phyloP scores from a whole-genome alignment of 2,888 invertebrate genomes.

The Lithophane semibrunnea region DNA sequence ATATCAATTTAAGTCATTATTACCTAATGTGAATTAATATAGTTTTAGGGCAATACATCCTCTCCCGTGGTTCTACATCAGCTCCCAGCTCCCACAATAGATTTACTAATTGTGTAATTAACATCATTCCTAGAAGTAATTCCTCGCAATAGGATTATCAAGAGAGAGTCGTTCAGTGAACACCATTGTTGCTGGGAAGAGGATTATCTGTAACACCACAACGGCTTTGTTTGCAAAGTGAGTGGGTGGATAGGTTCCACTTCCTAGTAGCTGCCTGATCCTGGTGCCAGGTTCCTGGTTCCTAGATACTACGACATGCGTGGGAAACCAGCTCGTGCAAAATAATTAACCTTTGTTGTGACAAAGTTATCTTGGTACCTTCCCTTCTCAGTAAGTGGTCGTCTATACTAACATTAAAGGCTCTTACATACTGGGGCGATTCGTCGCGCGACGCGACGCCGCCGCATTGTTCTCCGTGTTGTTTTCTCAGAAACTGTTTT shows the following conservation, averaged over 20 bases:
- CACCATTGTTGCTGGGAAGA: conserved; percentile 38
- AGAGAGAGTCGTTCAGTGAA: conserved; percentile 11
- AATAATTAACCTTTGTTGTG: background rate
- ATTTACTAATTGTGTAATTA: background rate
- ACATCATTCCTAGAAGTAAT: conserved; percentile 28
- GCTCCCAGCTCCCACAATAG: conserved; percentile 5
- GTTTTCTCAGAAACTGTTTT: too few relatives aligned
- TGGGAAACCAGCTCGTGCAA: conserved; percentile 10
- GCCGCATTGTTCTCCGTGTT: too few relatives aligned
- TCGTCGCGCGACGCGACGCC: too few relatives aligned
- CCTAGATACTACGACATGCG: background rate
- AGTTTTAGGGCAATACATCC: background rate
- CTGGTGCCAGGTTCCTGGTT: background rate
- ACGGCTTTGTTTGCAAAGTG: conserved; percentile 10
- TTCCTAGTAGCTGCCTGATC: conserved; percentile 5
- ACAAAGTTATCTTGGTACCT: background rate
- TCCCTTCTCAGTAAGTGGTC: background rate
- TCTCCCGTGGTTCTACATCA: background rate
- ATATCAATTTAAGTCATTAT: background rate
- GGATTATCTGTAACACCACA: conserved; percentile 29
- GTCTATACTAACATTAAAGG: too few relatives aligned
- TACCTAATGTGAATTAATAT: background rate
- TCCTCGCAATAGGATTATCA: conserved; percentile 21
- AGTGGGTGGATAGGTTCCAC: background rate
- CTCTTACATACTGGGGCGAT: too few relatives aligned